Evolutionary conservation across 2,113 vertebrate genomes (phyloP).

Genomic region (Asarcornis scutulata): DNA sequence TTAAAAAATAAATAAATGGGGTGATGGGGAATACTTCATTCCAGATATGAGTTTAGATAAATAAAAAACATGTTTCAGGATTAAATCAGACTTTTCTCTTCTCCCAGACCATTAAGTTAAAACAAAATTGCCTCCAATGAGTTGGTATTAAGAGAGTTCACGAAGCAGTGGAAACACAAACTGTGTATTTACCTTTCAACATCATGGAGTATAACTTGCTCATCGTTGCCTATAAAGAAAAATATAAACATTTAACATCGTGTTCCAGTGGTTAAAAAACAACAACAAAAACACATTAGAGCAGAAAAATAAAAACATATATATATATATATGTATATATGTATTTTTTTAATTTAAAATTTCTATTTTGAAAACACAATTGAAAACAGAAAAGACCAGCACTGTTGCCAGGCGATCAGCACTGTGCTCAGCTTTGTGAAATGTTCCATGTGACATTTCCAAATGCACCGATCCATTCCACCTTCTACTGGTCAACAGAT

Average conservation of each 20-base stretch:
- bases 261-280: neutral
- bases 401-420: neutral
- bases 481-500: neutral
- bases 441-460: neutral
- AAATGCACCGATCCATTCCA: neutral
- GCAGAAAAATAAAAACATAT: neutral
- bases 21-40: neutral
- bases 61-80: neutral
- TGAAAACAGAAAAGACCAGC: neutral
- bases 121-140: neutral
- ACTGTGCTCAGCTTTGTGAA: neutral
- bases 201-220: slow-evolving; percentile 98
- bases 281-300: neutral
- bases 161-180: slow-evolving; percentile 37
- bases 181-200: slow-evolving; percentile 89
- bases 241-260: slow-evolving; percentile 50
- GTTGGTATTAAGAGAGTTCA: neutral
- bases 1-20: neutral
- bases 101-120: neutral
- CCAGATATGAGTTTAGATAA: neutral
- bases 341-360: neutral
- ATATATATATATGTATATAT: too few species aligned
- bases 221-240: slow-evolving; percentile 90
- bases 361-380: neutral
- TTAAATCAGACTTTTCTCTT: neutral